Evolutionary conservation across 2,113 vertebrate species (phyloP), one percentile per base, ranked within the genome.

Genomic region (Hypocryptadius cinnamomeus): DNA sequence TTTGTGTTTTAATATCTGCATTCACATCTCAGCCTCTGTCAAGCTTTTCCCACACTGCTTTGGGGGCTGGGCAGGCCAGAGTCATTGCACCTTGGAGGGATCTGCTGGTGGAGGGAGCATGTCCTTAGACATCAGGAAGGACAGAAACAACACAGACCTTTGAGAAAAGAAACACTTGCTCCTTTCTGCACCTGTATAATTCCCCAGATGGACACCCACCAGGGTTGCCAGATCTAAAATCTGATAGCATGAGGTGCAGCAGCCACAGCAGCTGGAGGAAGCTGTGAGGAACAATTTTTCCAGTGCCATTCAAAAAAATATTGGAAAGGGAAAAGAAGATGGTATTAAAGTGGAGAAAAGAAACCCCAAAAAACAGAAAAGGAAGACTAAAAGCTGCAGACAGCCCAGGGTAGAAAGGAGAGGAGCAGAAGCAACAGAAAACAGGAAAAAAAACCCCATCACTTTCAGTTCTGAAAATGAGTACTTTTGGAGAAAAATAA

Each of bases 171-270:
- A 90, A 79, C 37, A 79, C 37, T 93, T 68, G 40, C 27, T 87
- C 57, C 66, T 68, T 91, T 90, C 89, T 90, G 79, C 93, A 92
- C 93, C 89, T 93, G 60, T 80, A 50, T n/a, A 39, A 57, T 61
- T 90, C 59, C 76, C 64, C 76, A 80, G 54, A 92, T 50, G 77
- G 83, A 71, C 68, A 65, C 4, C 6, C 76, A 45, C 64, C 25
- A 31, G n/a, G 40, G n/a, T 6, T 93, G 71, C 89, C 89, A 92
- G 71, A 65, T 53, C 77, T 70, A 57, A 92, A 93, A 85, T 72
- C 50, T 24, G 37, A 72, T 72, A 79, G 90, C 27, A 90, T 0
- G 0, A 89, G 47, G 57, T 80, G 35, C 54, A 73, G 76, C 50
- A 90, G 76, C 48, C 13, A 0, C 60, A 87, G 73, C 79, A 86